phyloP scores from a whole-genome alignment of 2,797 vertebrate species.

The Tokudaia muenninki region DNA sequence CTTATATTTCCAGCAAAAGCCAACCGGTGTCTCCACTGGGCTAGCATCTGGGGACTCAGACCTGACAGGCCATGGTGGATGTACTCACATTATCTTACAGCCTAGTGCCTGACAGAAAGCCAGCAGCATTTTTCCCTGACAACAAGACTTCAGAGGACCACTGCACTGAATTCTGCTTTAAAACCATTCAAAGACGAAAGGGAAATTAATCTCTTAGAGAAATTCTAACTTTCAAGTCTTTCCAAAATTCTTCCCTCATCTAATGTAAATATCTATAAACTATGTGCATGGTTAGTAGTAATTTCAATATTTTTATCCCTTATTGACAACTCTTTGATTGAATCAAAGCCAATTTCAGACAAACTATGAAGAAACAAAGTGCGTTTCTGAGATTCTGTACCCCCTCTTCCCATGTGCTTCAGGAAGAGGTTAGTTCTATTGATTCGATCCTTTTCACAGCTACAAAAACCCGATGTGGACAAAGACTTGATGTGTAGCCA shows the following conservation, averaged over 20 bases:
- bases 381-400: neutral
- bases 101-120: neutral
- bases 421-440: neutral
- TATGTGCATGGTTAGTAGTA: neutral
- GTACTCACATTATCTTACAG: neutral
- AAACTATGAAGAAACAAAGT: neutral
- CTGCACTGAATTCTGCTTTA: neutral
- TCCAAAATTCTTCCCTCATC: neutral
- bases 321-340: neutral
- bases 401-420: neutral
- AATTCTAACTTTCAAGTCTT: neutral
- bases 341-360: neutral
- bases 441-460: neutral
- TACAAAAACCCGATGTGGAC: neutral
- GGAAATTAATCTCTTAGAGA: neutral
- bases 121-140: neutral
- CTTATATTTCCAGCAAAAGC: neutral
- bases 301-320: slow-evolving; percentile 30
- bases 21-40: fast-evolving
- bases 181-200: neutral
- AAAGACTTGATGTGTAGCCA: neutral
- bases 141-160: neutral
- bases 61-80: neutral
- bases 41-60: neutral
- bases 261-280: slow-evolving; percentile 6